Evolutionary conservation across 64 coral and sea anemone species (phyloP).

Genomic region (Astreopora myriophthalma): DNA sequence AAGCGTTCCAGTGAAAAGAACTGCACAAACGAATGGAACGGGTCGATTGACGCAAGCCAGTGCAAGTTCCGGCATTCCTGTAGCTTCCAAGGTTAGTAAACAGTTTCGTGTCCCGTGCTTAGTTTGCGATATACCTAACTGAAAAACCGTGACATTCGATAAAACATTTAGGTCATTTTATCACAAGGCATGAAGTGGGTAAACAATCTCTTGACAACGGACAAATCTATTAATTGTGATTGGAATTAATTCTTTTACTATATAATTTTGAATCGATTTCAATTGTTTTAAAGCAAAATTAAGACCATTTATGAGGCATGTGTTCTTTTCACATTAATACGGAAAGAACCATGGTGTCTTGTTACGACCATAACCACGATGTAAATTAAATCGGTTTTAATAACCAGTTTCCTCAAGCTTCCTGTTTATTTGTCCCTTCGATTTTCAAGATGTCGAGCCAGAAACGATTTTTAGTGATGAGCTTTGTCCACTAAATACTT

Average conservation of each 20-base stretch:
- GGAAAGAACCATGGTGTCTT: too few species aligned
- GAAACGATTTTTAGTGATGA: too few species aligned
- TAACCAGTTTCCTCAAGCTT: too few species aligned
- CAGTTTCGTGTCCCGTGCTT: neutral
- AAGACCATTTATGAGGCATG: neutral
- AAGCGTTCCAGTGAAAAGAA: slow-evolving; percentile 15
- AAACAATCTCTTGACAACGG: slow-evolving; percentile 1
- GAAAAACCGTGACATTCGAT: neutral
- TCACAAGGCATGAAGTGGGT: neutral
- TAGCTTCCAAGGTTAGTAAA: slow-evolving; percentile 40
- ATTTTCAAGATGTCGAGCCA: too few species aligned
- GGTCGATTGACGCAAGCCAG: neutral
- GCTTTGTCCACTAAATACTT: too few species aligned
- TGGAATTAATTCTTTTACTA: neutral
- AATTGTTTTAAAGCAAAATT: neutral
- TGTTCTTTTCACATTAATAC: neutral
- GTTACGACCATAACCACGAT: too few species aligned
- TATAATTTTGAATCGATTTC: neutral
- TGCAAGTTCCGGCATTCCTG: slow-evolving; percentile 54
- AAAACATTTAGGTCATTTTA: neutral
- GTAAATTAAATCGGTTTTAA: too few species aligned
- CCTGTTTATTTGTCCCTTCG: too few species aligned
- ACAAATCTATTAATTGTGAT: neutral
- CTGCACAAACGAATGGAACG: neutral
- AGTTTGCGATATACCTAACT: neutral